Percentiles rank a stretch among this genome's conserved stretches.
phyloP scores from a whole-genome alignment of 2,888 invertebrate genomes.

The Dermolepida albohirtum region DNA sequence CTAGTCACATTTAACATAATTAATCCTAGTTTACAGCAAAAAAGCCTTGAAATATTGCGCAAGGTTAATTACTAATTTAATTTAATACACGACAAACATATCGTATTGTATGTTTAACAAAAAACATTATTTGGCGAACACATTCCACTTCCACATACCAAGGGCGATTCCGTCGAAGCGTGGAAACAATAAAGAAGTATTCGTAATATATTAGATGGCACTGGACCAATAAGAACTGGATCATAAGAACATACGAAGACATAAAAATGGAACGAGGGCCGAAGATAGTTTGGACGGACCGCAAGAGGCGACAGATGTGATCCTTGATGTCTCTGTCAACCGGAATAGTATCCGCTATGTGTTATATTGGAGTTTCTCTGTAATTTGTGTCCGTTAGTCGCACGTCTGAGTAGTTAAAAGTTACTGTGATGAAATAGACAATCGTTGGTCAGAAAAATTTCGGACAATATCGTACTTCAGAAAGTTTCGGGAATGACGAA shows the following conservation, averaged over 20 bases:
- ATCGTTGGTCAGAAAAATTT: conserved; percentile 22
- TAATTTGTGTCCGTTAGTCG: conserved; percentile 58
- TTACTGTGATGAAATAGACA: conserved; percentile 36
- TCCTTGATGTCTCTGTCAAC: conserved; percentile 63
- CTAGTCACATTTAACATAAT: no score
- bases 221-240: conserved; percentile 40
- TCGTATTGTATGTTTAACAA: background rate
- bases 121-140: background rate
- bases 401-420: conserved; percentile 56
- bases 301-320: conserved; percentile 57
- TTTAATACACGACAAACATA: no score
- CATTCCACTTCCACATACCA: conserved; percentile 15
- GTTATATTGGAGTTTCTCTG: conserved; percentile 62
- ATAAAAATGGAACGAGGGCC: conserved; percentile 39
- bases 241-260: conserved; percentile 31
- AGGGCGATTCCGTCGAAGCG: conserved; percentile 24
- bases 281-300: conserved; percentile 46
- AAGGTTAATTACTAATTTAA: no score
- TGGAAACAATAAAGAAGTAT: conserved; percentile 49
- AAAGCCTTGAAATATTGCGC: no score
- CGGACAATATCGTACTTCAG: conserved; percentile 3
- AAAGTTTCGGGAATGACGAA: conserved; percentile 23
- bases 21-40: no score
- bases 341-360: conserved; percentile 60
- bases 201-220: conserved; percentile 47